Conservation (phyloP, 2,797 vertebrate genomes). For the Sandelia bainsii region DNA sequence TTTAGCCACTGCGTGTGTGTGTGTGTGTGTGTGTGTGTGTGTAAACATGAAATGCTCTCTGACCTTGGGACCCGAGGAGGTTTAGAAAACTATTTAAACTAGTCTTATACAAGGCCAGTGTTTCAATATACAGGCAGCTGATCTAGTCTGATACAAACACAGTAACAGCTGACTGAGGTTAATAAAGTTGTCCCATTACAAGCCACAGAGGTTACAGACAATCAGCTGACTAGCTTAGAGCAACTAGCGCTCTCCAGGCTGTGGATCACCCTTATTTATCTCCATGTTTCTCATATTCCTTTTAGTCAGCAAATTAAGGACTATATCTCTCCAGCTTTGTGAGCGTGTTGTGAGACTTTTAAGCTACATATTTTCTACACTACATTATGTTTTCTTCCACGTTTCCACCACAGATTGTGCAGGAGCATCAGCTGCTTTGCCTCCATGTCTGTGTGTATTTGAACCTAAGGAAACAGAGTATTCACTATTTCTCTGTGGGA, state of each 20-base stretch:
- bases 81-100: constrained; percentile 49
- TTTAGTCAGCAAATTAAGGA: not conserved
- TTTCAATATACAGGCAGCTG: constrained; percentile 69
- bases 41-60: constrained; percentile 60
- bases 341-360: not conserved
- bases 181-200: constrained; percentile 48
- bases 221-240: constrained; percentile 61
- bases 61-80: constrained; percentile 52
- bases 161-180: constrained; percentile 61
- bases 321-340: not conserved
- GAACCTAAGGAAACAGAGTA: constrained; percentile 37
- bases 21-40: constrained; percentile 33
- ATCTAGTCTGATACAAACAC: constrained; percentile 37
- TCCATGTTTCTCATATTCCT: not conserved
- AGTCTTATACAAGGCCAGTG: constrained; percentile 50
- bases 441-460: constrained; percentile 32
- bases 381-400: constrained; percentile 12
- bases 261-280: constrained; percentile 15
- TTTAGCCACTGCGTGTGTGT: constrained; percentile 67
- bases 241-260: constrained; percentile 21
- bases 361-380: not conserved
- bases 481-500: constrained; percentile 57
- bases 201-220: constrained; percentile 34
- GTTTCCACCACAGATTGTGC: constrained; percentile 22
- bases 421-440: constrained; percentile 37